Evolutionary conservation across 2,113 vertebrate species (phyloP), one percentile per base, ranked within the genome.

Genomic region (Neodontobutis hainanensis): DNA sequence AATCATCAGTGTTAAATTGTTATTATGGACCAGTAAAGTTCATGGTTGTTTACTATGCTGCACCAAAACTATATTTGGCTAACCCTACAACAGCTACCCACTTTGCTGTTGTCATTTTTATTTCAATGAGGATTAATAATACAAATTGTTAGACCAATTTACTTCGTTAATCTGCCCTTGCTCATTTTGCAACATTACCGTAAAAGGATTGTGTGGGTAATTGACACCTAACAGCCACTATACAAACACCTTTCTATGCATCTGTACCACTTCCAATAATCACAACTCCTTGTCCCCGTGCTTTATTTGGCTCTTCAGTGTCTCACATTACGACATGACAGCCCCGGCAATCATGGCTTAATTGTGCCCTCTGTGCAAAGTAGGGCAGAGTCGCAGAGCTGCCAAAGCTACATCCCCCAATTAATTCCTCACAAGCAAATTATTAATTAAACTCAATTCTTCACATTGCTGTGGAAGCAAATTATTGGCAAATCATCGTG

Each of bases 401-500:
- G 78, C n/a, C 48, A 61, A 67, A 68, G 52, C 67, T 66, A 45
- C 68, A 69, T 87, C 85, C 80, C 81, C 83, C 81, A 91, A 87
- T 91, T 89, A 89, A 78, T 81, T 81, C 68, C 77, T 78, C 73
- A 68, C 75, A 48, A 63, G 68, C 74, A 85, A 83, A 76, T 90
- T 87, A 88, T 91, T 91, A 80, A 90, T 91, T 89, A 89, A 84
- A 81, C 72, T 69, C 68, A 75, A 85, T 90, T 85, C 73, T 62
- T 85, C 64, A 82, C 78, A 82, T 88, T 70, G 77, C 81, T 77
- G 72, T 79, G 77, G 82, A 75, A 80, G 82, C 74, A 85, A 86
- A 86, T 88, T 83, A 88, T 81, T 82, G 75, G 74, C 64, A 77
- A 82, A 87, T 90, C 78, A 87, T 90, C 82, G 78, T 78, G 84